phyloP scores from a whole-genome alignment of 2,113 vertebrate species.

The Neolamprologus caudopunctatus region DNA sequence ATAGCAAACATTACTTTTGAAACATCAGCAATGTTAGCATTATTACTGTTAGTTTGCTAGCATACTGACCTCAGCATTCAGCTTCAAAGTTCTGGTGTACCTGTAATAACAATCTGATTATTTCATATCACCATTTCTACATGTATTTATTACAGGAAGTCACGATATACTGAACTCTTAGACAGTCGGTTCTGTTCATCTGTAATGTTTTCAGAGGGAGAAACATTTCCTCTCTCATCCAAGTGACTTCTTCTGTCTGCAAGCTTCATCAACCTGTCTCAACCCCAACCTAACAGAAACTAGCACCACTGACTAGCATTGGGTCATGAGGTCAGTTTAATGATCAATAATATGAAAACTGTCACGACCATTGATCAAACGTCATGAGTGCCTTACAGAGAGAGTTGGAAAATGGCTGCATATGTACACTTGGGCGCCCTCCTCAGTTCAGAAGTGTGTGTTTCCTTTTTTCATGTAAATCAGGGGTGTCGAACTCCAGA shows the following conservation, averaged over 20 bases:
- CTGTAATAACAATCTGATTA: neutral
- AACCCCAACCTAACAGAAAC: neutral
- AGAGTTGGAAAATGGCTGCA: neutral
- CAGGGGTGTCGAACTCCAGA: no score
- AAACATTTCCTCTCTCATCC: neutral
- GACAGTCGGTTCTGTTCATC: neutral
- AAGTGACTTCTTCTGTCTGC: neutral
- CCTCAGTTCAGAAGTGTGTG: neutral
- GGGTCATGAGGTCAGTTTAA: neutral
- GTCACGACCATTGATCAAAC: neutral
- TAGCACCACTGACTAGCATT: neutral
- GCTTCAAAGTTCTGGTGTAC: neutral
- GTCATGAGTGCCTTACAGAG: neutral
- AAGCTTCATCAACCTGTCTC: neutral
- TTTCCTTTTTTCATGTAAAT: neutral
- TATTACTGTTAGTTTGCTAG: neutral
- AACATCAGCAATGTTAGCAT: neutral
- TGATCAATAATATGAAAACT: neutral
- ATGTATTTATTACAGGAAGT: neutral
- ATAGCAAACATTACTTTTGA: neutral
- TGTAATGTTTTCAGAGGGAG: fast-evolving
- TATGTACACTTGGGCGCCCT: neutral
- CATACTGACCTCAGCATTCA: neutral
- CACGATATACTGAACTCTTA: neutral
- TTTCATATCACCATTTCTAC: neutral